Evolutionary conservation across 2,888 invertebrate genomes (phyloP).

Genomic region (Mesochorus sp.): DNA sequence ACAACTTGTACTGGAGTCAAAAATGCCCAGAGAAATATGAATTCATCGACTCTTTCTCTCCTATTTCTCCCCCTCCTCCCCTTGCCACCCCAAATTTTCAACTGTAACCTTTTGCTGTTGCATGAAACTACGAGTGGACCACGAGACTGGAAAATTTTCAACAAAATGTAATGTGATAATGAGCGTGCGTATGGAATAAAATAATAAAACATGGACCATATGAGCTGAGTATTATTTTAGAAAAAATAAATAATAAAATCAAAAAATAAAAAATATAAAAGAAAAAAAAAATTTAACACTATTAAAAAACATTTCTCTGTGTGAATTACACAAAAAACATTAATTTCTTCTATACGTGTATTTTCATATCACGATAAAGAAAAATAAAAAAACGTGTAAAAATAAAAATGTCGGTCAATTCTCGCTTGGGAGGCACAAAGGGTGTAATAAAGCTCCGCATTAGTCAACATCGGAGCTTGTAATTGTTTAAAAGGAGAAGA

Average conservation of each 20-base stretch:
- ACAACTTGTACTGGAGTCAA: conserved; percentile 11
- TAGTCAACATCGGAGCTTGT: neutral
- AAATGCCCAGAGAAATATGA: conserved; percentile 1
- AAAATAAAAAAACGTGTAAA: neutral
- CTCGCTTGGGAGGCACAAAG: neutral
- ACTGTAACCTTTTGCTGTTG: too few relatives aligned
- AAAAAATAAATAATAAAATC: neutral
- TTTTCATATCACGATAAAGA: neutral
- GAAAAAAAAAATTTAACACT: too few relatives aligned
- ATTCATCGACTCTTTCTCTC: conserved; percentile 46
- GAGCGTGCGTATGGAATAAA: conserved; percentile 60
- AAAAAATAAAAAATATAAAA: too few relatives aligned
- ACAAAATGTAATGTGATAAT: conserved; percentile 61
- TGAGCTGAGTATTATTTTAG: neutral
- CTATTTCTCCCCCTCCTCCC: neutral
- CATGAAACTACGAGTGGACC: neutral
- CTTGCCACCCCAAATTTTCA: conserved; percentile 55
- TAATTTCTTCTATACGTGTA: too few relatives aligned
- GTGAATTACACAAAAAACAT: too few relatives aligned
- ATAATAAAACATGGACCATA: conserved; percentile 48
- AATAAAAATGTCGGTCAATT: neutral
- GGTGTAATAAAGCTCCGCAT: neutral
- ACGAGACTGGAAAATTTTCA: conserved; percentile 25
- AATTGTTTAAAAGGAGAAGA: neutral
- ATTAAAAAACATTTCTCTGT: neutral